phyloP scores from a whole-genome alignment of 2,113 vertebrate species.

The Serilophus lunatus region DNA sequence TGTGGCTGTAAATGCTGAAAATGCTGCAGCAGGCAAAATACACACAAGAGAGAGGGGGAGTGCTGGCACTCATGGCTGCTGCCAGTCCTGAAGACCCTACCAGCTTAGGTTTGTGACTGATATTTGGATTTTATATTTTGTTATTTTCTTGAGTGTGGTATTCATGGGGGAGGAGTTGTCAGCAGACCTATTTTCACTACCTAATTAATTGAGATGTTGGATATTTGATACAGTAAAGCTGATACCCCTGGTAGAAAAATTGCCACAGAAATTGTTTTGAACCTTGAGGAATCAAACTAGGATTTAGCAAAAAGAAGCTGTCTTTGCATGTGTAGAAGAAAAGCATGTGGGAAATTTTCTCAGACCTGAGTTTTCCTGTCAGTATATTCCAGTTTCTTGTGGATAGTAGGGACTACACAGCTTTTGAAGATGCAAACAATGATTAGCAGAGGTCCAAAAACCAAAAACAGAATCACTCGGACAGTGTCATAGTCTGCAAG shows the following conservation, averaged over 20 bases:
- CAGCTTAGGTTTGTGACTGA: not conserved
- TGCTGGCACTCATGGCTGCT: not conserved
- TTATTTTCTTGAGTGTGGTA: not conserved
- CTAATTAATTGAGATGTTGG: not conserved
- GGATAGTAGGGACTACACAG: not conserved
- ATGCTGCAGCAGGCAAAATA: not conserved
- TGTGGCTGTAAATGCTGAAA: not conserved
- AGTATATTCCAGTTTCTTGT: not conserved
- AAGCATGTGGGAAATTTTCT: not conserved
- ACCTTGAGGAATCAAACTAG: not conserved
- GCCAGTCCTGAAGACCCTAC: not conserved
- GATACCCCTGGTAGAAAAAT: not conserved
- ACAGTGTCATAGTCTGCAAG: not conserved
- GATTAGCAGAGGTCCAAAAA: not conserved
- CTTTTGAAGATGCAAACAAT: not conserved
- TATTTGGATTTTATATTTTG: not conserved
- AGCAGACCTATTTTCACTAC: not conserved
- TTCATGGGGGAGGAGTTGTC: not conserved
- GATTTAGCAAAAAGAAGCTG: not conserved
- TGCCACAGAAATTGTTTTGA: not conserved
- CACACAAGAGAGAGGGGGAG: not conserved
- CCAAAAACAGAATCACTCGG: not conserved
- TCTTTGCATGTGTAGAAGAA: not conserved
- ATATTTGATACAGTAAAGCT: not conserved
- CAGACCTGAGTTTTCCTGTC: fast-evolving